Percentiles rank a stretch among this genome's conserved stretches.
Conservation (phyloP, 2,797 vertebrate genomes). For the Sandelia bainsii region DNA sequence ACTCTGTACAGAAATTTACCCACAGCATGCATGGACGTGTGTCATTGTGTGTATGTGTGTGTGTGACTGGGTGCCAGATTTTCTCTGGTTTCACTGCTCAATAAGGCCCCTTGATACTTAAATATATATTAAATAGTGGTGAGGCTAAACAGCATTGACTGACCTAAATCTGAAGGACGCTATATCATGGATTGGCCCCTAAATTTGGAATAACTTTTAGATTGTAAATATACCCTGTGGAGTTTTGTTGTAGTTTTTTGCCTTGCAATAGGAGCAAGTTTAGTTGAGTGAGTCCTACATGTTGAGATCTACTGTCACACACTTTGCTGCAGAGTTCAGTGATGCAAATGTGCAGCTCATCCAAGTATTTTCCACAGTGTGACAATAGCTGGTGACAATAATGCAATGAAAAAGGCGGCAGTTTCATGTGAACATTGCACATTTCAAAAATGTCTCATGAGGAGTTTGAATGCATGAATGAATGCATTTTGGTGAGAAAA, state of each 20-base stretch:
- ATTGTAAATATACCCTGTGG: too few species aligned
- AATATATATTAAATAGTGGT: slow-evolving; percentile 7
- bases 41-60: slow-evolving; percentile 14
- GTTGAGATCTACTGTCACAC: too few species aligned
- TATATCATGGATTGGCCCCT: background rate
- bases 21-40: slow-evolving; percentile 53
- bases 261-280: background rate
- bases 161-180: background rate
- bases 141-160: background rate
- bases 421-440: too few species aligned
- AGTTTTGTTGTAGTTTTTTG: too few species aligned
- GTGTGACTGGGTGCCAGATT: slow-evolving; percentile 4
- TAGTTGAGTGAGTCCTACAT: background rate
- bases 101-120: slow-evolving; percentile 10
- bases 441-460: too few species aligned
- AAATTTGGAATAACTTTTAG: too few species aligned
- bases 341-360: too few species aligned
- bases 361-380: background rate
- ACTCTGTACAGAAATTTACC: slow-evolving; percentile 41
- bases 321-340: too few species aligned
- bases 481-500: background rate
- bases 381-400: background rate
- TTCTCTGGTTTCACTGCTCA: slow-evolving; percentile 34
- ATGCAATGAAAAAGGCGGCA: background rate
- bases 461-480: too few species aligned